Base-by-base conservation (phyloP, 2,797 vertebrate species). In the Anguilla obscura region DNA sequence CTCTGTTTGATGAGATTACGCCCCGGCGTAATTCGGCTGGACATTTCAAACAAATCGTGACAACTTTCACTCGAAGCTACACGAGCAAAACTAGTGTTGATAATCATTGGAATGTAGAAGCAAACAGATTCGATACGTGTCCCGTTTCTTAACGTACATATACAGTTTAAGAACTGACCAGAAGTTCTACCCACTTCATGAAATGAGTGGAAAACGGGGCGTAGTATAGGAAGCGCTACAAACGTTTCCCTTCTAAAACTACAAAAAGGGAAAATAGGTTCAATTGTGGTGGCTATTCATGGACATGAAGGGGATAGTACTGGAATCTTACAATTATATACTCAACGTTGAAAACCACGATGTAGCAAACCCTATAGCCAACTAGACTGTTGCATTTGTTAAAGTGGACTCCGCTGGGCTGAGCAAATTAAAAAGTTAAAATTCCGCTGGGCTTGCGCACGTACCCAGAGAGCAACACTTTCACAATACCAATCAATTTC, bases 1-100 rank as follows among this genome's bases (percentile, higher is more conserved):
- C 90, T 90, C 89, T 85, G 52, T 89, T 90, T 90, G 89, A 92
- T 90, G 89, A 92, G 90, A 90, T 90, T 90, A 91, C 79, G 87
- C 84, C 88, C 87, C 30, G 86, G 88, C 83, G 85, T 45, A 74
- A 87, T 85, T 88, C 86, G 52, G 10, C 27, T 3, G 66, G 85
- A 89, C 83, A 85, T 86, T 88, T 88, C 86, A 86, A 88, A 88
- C 87, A 85, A 89, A 85, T 71, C 79, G 36, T 30, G 40, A 58
- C 83, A 84, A 84, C 50, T 84, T 84, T 58, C 4, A 58, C n/a
- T 54, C n/a, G 50, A 18, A 24, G 24, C 58, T 40, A 54, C 60
- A 30, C 85, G 60, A 60, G 82, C 69, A 58, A 54, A 27, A 56
- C 21, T 58, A 58, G 18, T 16, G 30, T 50, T 69, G 24, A 50